Conservation (phyloP, 1,140 invertebrate genomes). For the Vanessa atalanta region DNA sequence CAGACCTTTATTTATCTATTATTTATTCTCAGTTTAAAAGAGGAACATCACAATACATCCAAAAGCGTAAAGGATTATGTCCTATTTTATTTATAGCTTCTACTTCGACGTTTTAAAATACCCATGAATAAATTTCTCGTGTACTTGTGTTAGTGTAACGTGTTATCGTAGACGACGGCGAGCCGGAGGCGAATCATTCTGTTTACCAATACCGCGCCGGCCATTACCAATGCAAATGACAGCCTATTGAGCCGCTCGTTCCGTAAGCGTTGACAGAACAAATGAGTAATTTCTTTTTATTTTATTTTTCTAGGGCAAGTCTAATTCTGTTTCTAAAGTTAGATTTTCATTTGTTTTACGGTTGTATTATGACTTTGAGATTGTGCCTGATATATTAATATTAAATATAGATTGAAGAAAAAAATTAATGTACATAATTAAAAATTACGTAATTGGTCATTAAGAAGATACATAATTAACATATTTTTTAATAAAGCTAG, state of each 20-base stretch:
- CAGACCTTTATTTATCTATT: no score
- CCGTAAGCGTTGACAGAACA: constrained; percentile 48
- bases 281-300: neutral
- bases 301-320: neutral
- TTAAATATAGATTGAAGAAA: no score
- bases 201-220: constrained; percentile 64
- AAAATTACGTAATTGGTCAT: neutral
- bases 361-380: no score
- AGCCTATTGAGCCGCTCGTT: constrained; percentile 59
- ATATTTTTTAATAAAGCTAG: no score
- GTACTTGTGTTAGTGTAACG: constrained; percentile 11
- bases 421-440: no score
- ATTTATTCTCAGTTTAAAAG: neutral
- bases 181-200: constrained; percentile 55
- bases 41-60: neutral
- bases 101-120: constrained; percentile 7
- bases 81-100: constrained; percentile 2
- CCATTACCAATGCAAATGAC: constrained; percentile 77
- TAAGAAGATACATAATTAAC: neutral
- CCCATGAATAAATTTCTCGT: constrained; percentile 13
- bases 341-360: no score
- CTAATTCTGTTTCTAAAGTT: neutral
- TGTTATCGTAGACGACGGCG: constrained; percentile 26
- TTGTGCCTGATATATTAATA: no score
- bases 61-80: constrained; percentile 7